Conservation (phyloP, 2,888 invertebrate genomes). For the Drosophila cracens region DNA sequence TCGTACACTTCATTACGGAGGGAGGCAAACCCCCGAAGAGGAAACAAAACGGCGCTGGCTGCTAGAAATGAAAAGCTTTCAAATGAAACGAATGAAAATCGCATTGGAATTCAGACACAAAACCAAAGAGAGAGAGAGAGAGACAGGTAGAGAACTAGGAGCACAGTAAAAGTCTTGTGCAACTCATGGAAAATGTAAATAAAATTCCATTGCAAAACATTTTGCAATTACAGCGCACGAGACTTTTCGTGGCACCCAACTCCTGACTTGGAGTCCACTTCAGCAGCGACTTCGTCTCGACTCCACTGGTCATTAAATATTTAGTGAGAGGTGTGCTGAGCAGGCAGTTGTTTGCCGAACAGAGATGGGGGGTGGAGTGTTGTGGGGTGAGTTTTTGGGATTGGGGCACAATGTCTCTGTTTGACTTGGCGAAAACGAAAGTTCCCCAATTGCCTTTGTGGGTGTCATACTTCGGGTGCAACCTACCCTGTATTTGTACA, state of each 20-base stretch:
- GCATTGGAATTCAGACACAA: conserved; percentile 66
- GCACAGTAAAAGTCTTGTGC: conserved; percentile 55
- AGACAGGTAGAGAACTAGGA: conserved; percentile 11
- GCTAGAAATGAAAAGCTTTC: conserved; percentile 69
- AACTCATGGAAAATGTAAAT: conserved; percentile 77
- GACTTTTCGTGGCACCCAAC: conserved; percentile 23
- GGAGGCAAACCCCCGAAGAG: conserved; percentile 18
- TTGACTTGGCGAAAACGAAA: conserved; percentile 46
- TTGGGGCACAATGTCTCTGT: conserved; percentile 41
- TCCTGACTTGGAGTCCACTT: conserved; percentile 6
- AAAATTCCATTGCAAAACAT: conserved; percentile 75
- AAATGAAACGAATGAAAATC: conserved; percentile 73
- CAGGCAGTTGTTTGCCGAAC: neutral
- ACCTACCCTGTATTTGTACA: conserved; percentile 10
- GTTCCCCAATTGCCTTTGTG: conserved; percentile 18
- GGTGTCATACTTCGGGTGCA: conserved; percentile 16
- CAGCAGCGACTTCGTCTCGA: conserved; percentile 47
- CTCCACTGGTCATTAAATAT: conserved; percentile 81
- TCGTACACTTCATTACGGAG: conserved; percentile 63
- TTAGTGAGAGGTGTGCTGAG: conserved; percentile 55
- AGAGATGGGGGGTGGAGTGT: neutral
- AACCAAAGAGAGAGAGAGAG: conserved; percentile 2
- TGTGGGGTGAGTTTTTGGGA: neutral
- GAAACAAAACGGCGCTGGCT: conserved; percentile 53
- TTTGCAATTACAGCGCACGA: conserved; percentile 70